These are phyloP conservation scores for Steinernema hermaphroditum DNA, from an alignment of 2,888 invertebrate genomes.

Conservation along the genomic window DNA sequence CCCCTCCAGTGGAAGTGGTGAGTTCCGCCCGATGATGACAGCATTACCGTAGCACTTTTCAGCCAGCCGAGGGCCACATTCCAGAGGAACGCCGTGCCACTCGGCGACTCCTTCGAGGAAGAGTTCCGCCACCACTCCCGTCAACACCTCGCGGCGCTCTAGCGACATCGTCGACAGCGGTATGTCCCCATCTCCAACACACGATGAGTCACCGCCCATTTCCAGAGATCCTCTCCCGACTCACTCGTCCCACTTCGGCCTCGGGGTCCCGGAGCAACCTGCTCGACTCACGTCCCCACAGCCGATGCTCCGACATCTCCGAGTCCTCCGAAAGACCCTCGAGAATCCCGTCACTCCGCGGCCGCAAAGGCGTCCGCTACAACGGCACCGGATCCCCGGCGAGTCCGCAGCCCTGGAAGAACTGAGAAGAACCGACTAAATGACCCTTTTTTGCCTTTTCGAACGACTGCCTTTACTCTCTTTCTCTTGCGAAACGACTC, in stretches of 20 bases:
- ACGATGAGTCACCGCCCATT: neutral
- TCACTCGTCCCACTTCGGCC: constrained; percentile 15
- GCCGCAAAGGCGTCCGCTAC: constrained; percentile 44
- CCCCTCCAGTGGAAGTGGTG: constrained; percentile 12
- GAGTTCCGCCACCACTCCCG: constrained; percentile 11
- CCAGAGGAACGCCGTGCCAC: neutral
- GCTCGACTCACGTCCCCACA: constrained; percentile 68
- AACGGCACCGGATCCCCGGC: constrained; percentile 16
- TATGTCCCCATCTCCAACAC: neutral
- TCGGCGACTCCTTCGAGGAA: neutral
- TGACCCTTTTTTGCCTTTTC: neutral
- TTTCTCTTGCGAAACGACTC: constrained; percentile 16
- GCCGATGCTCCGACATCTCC: constrained; percentile 33
- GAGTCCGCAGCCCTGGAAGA: constrained; percentile 21
- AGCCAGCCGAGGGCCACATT: neutral
- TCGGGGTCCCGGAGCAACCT: constrained; percentile 22
- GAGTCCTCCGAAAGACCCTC: constrained; percentile 42
- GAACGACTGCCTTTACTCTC: constrained; percentile 19
- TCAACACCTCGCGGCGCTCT: constrained; percentile 7
- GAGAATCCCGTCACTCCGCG: constrained; percentile 60
- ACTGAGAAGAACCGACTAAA: neutral
- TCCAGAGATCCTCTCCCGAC: constrained; percentile 24
- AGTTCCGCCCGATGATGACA: neutral
- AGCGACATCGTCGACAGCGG: constrained; percentile 5
- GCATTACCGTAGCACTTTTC: too few relatives aligned